phyloP scores from a whole-genome alignment of 1,140 invertebrate genomes.

The Dreissena rostriformis region DNA sequence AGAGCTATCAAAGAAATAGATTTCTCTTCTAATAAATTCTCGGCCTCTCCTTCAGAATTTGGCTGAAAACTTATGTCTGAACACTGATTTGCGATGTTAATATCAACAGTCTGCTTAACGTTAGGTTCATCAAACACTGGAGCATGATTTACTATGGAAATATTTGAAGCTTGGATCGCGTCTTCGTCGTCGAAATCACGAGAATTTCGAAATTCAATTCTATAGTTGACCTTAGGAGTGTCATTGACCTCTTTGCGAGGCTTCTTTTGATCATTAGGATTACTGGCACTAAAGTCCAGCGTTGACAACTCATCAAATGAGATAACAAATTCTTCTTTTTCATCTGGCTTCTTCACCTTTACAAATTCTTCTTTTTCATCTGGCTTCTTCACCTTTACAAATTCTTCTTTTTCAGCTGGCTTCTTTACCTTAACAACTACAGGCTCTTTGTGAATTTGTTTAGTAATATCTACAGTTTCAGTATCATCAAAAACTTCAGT shows the following conservation, averaged over 20 bases:
- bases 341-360: constrained; percentile 29
- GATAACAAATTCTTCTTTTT: constrained; percentile 79
- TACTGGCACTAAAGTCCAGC: constrained; percentile 68
- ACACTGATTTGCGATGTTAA: constrained; percentile 33
- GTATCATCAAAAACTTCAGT: too few species aligned
- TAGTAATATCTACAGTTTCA: too few species aligned
- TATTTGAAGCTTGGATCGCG: neutral
- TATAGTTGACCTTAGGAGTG: constrained; percentile 50
- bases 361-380: too few species aligned
- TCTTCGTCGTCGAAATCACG: constrained; percentile 27
- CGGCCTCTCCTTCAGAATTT: constrained; percentile 65
- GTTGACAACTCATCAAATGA: constrained; percentile 72
- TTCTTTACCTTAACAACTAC: neutral
- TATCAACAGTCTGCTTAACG: constrained; percentile 34
- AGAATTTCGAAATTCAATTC: constrained; percentile 53
- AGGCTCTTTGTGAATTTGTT: neutral
- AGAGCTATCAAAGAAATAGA: constrained; percentile 67
- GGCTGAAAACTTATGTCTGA: constrained; percentile 65
- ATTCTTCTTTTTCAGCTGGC: constrained; percentile 76
- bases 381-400: constrained; percentile 58
- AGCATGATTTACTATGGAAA: constrained; percentile 37
- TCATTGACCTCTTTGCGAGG: constrained; percentile 4
- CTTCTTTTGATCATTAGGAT: constrained; percentile 42
- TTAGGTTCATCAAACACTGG: constrained; percentile 28
- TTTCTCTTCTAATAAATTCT: constrained; percentile 69